Percentiles rank a stretch among this genome's conserved stretches.
These are phyloP conservation scores for Mastomys coucha DNA, from an alignment of 2,113 vertebrate genomes.

Conservation along the genomic window DNA sequence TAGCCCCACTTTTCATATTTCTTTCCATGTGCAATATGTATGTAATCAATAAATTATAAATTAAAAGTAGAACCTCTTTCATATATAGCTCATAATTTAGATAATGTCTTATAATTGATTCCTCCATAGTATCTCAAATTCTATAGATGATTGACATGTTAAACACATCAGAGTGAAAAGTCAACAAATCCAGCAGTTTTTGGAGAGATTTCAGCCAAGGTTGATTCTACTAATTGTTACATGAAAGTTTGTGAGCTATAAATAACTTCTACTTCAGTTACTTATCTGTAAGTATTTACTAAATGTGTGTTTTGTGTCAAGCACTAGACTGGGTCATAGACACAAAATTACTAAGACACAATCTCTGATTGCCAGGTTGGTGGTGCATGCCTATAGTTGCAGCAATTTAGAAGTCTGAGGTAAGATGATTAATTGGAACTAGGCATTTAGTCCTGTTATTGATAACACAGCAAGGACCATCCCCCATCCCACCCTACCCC, in stretches of 20 bases:
- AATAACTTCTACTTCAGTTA: not conserved
- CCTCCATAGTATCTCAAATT: slow-evolving; percentile 17
- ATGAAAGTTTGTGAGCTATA: slow-evolving; percentile 12
- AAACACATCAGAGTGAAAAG: slow-evolving; percentile 18
- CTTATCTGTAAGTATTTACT: slow-evolving; percentile 1
- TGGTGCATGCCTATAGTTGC: not conserved
- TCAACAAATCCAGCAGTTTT: slow-evolving; percentile 8
- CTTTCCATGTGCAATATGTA: not conserved
- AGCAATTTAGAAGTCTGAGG: not conserved
- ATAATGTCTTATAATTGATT: not conserved
- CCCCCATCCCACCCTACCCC: fast-evolving
- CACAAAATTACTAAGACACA: slow-evolving; percentile 10
- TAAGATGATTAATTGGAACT: not conserved
- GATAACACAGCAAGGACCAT: not conserved
- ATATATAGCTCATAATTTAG: not conserved
- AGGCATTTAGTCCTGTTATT: not conserved
- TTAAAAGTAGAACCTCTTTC: not conserved
- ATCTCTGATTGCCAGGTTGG: not conserved
- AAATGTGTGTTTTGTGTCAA: not conserved
- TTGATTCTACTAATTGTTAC: not conserved
- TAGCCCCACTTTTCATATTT: not conserved
- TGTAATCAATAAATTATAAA: slow-evolving; percentile 6
- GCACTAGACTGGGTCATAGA: not conserved
- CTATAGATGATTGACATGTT: slow-evolving; percentile 18
- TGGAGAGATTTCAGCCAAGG: not conserved